Evolutionary conservation across 2,888 invertebrate genomes (phyloP).

Genomic region (Orthosia cruda): DNA sequence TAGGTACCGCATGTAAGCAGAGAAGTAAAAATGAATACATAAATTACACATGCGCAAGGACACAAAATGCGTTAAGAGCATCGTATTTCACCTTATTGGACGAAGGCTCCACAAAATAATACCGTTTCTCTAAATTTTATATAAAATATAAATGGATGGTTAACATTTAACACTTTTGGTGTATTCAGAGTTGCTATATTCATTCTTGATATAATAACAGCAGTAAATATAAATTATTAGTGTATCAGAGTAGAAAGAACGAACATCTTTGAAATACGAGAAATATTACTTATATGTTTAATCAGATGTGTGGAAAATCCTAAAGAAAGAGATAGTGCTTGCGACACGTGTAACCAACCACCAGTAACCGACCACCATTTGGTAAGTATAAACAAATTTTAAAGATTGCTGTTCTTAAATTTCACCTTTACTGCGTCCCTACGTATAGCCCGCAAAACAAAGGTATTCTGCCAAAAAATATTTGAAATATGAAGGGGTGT

Average conservation of each 20-base stretch:
- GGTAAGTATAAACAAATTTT: background rate
- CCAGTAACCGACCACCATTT: conserved; percentile 25
- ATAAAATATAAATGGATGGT: conserved; percentile 25
- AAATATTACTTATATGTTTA: too few species aligned
- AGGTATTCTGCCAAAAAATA: conserved; percentile 37
- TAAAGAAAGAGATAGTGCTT: conserved; percentile 22
- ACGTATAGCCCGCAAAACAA: conserved; percentile 51
- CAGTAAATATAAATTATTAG: conserved; percentile 21
- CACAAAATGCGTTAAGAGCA: conserved; percentile 7
- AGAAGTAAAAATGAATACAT: background rate
- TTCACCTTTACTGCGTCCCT: conserved; percentile 55
- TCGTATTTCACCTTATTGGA: conserved; percentile 39
- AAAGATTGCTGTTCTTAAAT: background rate
- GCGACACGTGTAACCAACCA: conserved; percentile 24
- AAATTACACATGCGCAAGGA: conserved; percentile 16
- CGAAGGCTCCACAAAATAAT: conserved; percentile 32
- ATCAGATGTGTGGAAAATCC: background rate
- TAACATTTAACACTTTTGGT: conserved; percentile 32
- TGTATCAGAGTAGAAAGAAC: background rate
- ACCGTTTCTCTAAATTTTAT: conserved; percentile 15
- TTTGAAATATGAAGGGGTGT: conserved; percentile 49
- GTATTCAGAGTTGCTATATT: conserved; percentile 2
- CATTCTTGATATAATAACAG: conserved; percentile 25
- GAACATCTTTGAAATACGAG: background rate
- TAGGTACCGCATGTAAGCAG: conserved; percentile 31